phyloP scores from a whole-genome alignment of 2,797 vertebrate species.

The Hoplostethus mediterraneus region DNA sequence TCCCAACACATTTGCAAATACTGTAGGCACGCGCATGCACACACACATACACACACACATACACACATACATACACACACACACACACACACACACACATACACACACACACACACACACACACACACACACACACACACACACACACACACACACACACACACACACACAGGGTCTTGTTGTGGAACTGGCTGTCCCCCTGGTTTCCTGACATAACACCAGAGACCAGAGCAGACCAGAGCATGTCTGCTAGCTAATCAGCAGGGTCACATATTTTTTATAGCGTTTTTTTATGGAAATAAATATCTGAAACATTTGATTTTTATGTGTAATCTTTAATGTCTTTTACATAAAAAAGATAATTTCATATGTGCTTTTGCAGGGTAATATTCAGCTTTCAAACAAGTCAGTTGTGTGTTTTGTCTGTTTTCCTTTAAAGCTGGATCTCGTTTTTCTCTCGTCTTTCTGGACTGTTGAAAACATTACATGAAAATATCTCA shows the following conservation, averaged over 20 bases:
- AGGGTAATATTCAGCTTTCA: background rate
- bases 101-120: conserved; percentile 29
- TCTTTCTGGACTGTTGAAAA: conserved; percentile 10
- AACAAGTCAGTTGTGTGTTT: background rate
- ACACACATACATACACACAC: conserved; percentile 15
- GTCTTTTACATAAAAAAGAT: no score
- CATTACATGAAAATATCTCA: conserved; percentile 23
- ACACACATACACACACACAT: conserved; percentile 27
- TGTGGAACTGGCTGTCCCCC: background rate
- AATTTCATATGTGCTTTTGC: no score
- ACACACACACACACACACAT: background rate
- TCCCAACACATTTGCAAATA: background rate
- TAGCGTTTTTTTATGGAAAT: no score
- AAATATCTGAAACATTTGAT: no score
- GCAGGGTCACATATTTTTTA: no score
- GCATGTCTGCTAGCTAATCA: background rate
- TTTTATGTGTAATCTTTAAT: no score
- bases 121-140: conserved; percentile 25
- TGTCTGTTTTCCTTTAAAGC: background rate
- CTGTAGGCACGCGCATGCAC: conserved; percentile 15
- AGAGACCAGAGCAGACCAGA: background rate
- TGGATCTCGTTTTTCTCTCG: background rate
- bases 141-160: conserved; percentile 11
- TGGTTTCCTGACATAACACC: conserved; percentile 16
- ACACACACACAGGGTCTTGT: background rate